Base-by-base conservation (phyloP, 2,888 invertebrate genomes). In the Uloborus plumipes region DNA sequence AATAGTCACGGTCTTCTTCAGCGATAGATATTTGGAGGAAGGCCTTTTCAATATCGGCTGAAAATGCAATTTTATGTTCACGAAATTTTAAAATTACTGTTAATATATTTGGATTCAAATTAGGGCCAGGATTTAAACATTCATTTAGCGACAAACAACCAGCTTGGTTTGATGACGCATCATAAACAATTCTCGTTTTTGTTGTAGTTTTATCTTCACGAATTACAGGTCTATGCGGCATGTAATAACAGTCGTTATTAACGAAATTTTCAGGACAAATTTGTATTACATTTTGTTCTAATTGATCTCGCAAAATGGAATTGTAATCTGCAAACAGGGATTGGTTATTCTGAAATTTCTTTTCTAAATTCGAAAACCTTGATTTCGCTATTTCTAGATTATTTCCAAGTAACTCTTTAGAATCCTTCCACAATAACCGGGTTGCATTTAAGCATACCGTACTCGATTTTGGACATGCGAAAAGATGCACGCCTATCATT, bases 41-140 rank as follows among this genome's bases (percentile, higher is more conserved):
- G 14, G 81, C 76, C 58, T 81, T 77, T 26, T 79, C 59, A 22
- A 67, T 61, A 18, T 81, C 81, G 1, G 14, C 9, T 4, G 55
- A 51, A 15, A 80, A n/a, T 20, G 74, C 80, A 77, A 75, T 22
- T 55, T 64, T 50, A 62, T 77, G 20, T n/a, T 18, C 88, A 16
- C 74, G 47, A 31, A 74, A 66, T n/a, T 47, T 66, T 22, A 76
- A 20, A 18, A 76, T 53, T n/a, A 58, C 49, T 1, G 11, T 59
- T n/a, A 70, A 11, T 18, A 71, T 55, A 49, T 58, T 69, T 3
- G 70, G 65, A 26, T 59, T 55, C 6, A 80, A 20, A 50, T 80
- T 51, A 22, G 80, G 66, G 1, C 80, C 80, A 3, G 58, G n/a
- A 6, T 16, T 14, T 4, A 80, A 18, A 20, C 66, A 66, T n/a